Evolutionary conservation across 1,140 invertebrate genomes (phyloP).

Genomic region (Manduca sexta): DNA sequence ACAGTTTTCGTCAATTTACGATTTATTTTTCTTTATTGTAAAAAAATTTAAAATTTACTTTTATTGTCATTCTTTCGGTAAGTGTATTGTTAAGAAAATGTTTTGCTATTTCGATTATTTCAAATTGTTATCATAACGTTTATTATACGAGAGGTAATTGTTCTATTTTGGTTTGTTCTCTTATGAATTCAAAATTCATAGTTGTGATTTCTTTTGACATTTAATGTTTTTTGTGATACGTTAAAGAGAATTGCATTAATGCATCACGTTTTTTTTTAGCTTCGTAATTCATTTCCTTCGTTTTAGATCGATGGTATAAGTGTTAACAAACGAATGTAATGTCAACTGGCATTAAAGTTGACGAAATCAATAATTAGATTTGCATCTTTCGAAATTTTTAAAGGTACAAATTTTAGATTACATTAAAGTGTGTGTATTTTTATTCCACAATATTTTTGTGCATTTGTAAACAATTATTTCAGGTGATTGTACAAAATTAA

Average conservation of each 20-base stretch:
- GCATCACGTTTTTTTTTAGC: conserved; percentile 54
- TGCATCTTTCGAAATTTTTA: conserved; percentile 37
- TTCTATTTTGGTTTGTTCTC: conserved; percentile 56
- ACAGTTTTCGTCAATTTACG: background rate
- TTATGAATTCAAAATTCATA: conserved; percentile 72
- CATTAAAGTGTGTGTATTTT: conserved; percentile 38
- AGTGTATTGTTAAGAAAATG: conserved; percentile 55
- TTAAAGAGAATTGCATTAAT: conserved; percentile 65
- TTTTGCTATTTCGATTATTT: conserved; percentile 49
- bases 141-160: conserved; percentile 41
- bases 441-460: conserved; percentile 20
- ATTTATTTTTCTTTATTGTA: background rate
- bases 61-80: conserved; percentile 42
- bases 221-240: conserved; percentile 72
- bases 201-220: conserved; percentile 72
- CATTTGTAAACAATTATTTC: conserved; percentile 16
- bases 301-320: conserved; percentile 33
- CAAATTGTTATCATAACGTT: conserved; percentile 65
- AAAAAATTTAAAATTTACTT: conserved; percentile 13
- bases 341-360: conserved; percentile 6
- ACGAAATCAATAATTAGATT: conserved; percentile 31
- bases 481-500: conserved; percentile 33
- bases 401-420: conserved; percentile 60
- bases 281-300: conserved; percentile 41
- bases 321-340: conserved; percentile 21